phyloP scores from a whole-genome alignment of 2,113 vertebrate species.

The Neogobius melanostomus region DNA sequence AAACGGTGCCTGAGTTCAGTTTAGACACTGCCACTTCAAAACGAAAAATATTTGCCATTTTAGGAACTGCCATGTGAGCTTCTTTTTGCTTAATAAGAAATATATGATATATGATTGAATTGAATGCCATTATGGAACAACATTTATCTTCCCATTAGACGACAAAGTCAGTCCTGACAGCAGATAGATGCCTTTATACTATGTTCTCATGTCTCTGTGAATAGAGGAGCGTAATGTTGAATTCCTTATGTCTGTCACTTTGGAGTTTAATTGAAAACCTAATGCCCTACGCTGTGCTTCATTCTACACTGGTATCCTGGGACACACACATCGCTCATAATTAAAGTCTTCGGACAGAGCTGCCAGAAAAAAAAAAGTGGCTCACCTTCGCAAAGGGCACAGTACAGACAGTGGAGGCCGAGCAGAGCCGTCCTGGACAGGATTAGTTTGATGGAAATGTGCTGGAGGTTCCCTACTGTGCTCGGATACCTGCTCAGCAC shows the following conservation, averaged over 20 bases:
- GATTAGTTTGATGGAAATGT: constrained; percentile 55
- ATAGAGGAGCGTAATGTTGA: constrained; percentile 10
- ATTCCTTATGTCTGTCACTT: constrained; percentile 27
- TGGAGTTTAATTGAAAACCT: constrained; percentile 52
- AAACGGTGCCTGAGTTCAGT: background rate
- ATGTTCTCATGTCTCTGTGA: constrained; percentile 12
- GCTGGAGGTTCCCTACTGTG: constrained; percentile 31
- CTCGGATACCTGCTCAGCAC: constrained; percentile 28
- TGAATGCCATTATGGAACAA: too few relatives aligned
- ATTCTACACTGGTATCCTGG: constrained; percentile 19
- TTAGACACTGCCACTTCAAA: too few relatives aligned
- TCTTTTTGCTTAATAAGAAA: too few relatives aligned
- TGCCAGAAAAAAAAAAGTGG: constrained; percentile 63
- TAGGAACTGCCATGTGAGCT: too few relatives aligned
- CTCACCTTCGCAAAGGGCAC: constrained; percentile 69
- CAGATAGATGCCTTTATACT: background rate
- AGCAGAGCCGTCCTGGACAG: constrained; percentile 37
- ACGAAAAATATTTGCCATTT: too few relatives aligned
- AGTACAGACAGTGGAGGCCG: constrained; percentile 42
- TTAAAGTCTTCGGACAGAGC: constrained; percentile 64
- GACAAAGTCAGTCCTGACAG: background rate
- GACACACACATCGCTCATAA: constrained; percentile 57
- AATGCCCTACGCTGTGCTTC: background rate
- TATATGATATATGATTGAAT: too few relatives aligned
- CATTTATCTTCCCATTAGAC: too few relatives aligned